phyloP scores from a whole-genome alignment of 2,113 vertebrate species.

The Dasyprocta punctata region DNA sequence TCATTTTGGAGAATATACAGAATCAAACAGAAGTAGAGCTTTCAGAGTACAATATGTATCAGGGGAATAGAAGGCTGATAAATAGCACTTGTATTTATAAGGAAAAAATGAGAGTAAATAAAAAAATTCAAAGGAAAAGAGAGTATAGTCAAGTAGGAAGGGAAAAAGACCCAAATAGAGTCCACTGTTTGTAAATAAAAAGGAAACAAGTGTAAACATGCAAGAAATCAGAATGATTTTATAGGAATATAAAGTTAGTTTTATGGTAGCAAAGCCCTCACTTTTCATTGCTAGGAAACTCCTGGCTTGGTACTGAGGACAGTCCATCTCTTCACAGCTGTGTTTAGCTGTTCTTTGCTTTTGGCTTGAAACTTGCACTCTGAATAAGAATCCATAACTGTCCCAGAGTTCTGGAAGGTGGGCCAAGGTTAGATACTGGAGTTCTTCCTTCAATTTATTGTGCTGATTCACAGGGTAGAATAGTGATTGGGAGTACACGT shows the following conservation, averaged over 20 bases:
- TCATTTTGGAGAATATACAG: background rate
- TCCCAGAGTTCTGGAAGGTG: background rate
- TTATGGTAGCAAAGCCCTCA: background rate
- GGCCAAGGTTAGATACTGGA: background rate
- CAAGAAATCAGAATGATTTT: background rate
- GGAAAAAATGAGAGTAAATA: background rate
- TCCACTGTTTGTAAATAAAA: conserved; percentile 19
- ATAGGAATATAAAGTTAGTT: background rate
- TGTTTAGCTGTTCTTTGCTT: background rate
- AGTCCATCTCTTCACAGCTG: background rate
- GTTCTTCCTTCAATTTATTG: background rate
- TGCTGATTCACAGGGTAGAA: conserved; percentile 1
- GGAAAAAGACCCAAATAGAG: background rate
- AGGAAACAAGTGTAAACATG: background rate
- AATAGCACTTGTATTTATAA: background rate
- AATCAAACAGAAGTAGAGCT: background rate
- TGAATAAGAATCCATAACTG: background rate
- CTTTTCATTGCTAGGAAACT: background rate
- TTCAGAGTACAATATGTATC: background rate
- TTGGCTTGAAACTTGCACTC: background rate
- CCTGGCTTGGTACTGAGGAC: background rate
- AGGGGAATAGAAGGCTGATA: background rate
- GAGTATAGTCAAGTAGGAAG: background rate
- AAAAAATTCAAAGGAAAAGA: conserved; percentile 44
- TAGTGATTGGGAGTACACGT: background rate